Percentiles rank a stretch among this genome's conserved stretches.
These are phyloP conservation scores for Pocillopora verrucosa DNA, from an alignment of 64 coral and sea anemone genomes.

Conservation along the genomic window DNA sequence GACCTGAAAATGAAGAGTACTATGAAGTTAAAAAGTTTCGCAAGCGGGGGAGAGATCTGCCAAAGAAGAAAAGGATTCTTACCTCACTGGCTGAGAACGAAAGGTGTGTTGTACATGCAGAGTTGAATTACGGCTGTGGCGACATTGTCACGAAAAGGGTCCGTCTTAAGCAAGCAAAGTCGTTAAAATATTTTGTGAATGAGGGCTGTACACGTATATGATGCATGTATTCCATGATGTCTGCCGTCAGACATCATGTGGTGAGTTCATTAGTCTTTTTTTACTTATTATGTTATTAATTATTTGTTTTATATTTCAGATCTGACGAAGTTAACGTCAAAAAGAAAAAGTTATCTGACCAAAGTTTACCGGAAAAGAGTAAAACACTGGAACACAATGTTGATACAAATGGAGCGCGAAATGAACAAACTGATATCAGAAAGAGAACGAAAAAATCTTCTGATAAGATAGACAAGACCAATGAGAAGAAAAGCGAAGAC, in stretches of 20 bases:
- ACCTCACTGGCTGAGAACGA: constrained; percentile 39
- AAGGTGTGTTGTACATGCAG: background rate
- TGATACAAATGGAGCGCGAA: background rate
- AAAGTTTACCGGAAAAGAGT: background rate
- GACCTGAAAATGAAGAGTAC: constrained; percentile 75
- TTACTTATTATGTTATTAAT: background rate
- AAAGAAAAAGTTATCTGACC: background rate
- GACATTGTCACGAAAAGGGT: background rate
- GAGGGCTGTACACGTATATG: too few relatives aligned
- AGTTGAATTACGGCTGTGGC: background rate
- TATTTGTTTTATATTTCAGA: background rate
- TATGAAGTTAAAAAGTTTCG: constrained; percentile 82
- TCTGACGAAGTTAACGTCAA: background rate
- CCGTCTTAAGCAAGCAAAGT: too few relatives aligned
- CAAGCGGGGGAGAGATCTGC: constrained; percentile 54
- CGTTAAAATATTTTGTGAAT: too few relatives aligned
- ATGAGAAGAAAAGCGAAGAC: background rate
- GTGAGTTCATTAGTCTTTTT: background rate
- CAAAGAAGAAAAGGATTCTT: constrained; percentile 70
- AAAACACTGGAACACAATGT: background rate
- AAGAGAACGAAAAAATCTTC: background rate
- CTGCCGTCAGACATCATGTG: background rate
- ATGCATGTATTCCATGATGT: too few relatives aligned
- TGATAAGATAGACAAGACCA: background rate
- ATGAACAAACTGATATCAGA: background rate